These are phyloP conservation scores for Montipora sp. DNA, from an alignment of 64 coral and sea anemone species.

Conservation along the genomic window DNA sequence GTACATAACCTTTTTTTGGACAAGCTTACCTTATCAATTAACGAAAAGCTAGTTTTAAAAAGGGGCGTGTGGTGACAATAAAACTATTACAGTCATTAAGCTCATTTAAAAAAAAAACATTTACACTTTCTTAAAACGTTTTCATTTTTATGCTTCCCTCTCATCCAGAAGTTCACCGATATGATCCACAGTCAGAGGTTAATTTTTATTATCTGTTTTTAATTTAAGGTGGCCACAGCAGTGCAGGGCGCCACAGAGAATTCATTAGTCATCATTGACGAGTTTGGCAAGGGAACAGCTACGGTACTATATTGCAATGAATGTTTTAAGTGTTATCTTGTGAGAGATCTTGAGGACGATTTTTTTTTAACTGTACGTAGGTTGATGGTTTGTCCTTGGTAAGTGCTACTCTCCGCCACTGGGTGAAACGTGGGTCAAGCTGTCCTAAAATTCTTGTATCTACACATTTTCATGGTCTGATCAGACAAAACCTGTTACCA, in stretches of 20 bases:
- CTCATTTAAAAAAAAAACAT: too few species aligned
- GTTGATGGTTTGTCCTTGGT: conserved; percentile 94
- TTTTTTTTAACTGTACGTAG: not conserved
- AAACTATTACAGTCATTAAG: too few species aligned
- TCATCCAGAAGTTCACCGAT: too few species aligned
- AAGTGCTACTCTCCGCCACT: conserved; percentile 86
- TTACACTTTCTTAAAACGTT: too few species aligned
- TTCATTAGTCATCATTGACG: conserved; percentile 96
- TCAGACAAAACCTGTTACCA: conserved; percentile 88
- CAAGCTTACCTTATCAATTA: too few species aligned
- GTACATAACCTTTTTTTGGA: too few species aligned
- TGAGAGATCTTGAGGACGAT: too few species aligned
- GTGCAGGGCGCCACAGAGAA: conserved; percentile 80
- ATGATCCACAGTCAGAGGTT: not conserved
- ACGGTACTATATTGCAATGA: conserved; percentile 64
- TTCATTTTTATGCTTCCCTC: too few species aligned
- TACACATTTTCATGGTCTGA: conserved; percentile 97
- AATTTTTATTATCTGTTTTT: not conserved
- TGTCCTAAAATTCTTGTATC: conserved; percentile 92
- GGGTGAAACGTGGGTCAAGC: conserved; percentile 58
- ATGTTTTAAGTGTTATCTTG: not conserved
- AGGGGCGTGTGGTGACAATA: too few species aligned
- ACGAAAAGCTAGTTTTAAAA: too few species aligned
- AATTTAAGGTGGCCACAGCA: conserved; percentile 83
- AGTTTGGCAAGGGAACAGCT: conserved; percentile 99